These are phyloP conservation scores for Linnaemya vulpina DNA, from an alignment of 2,888 invertebrate species.

Conservation along the genomic window DNA sequence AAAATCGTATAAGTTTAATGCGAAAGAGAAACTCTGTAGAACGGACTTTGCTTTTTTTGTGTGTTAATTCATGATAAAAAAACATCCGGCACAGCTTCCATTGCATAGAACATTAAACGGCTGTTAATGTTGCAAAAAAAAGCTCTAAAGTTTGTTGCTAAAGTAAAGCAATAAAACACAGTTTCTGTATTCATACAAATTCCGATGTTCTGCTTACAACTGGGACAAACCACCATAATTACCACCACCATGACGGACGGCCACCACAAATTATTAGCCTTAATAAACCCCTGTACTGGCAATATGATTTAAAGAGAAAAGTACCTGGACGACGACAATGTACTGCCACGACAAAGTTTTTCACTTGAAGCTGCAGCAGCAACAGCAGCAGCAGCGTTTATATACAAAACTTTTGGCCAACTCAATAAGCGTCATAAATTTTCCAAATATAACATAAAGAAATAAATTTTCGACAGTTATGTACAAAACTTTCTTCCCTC, in stretches of 20 bases:
- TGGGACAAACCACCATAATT: constrained; percentile 52
- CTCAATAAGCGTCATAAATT: constrained; percentile 68
- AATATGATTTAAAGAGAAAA: constrained; percentile 28
- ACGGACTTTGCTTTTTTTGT: constrained; percentile 43
- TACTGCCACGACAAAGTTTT: constrained; percentile 30
- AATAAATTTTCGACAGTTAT: constrained; percentile 62
- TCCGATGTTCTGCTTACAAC: constrained; percentile 23
- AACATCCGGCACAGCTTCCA: constrained; percentile 46
- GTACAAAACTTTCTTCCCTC: constrained; percentile 46
- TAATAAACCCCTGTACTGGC: constrained; percentile 43
- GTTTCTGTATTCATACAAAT: constrained; percentile 1
- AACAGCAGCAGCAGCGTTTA: constrained; percentile 16
- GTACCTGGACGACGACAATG: constrained; percentile 33
- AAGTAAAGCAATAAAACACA: constrained; percentile 65
- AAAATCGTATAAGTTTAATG: constrained; percentile 23
- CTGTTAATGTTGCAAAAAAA: constrained; percentile 43
- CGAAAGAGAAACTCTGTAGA: constrained; percentile 15
- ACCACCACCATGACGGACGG: not conserved
- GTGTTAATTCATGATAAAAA: constrained; percentile 52
- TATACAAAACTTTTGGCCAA: constrained; percentile 62
- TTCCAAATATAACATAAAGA: constrained; percentile 51
- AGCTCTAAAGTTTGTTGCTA: constrained; percentile 43
- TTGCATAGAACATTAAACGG: not conserved
- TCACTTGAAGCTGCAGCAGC: not conserved
- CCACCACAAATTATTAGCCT: constrained; percentile 52